Evolutionary conservation across 35 echinoderm and acorn worm genomes (phyloP), one percentile per base, ranked within the genome.

Genomic region (Patiria miniata): DNA sequence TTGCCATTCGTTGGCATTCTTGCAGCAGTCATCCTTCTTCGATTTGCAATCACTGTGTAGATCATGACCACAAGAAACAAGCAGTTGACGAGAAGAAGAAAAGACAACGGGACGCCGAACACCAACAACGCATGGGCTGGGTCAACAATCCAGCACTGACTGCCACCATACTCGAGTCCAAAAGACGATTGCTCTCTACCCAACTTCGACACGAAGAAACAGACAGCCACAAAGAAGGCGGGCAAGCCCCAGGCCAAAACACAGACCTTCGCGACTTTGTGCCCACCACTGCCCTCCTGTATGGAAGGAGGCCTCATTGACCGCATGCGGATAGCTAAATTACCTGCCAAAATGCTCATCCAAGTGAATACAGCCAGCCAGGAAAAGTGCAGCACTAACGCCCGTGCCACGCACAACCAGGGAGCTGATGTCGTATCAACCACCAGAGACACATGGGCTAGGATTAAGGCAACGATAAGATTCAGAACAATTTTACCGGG

Each of bases 21-120:
- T 22, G 34, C 65, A 34, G 26, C 14, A 34, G 26, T 23, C 23
- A 73, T 18, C 29, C 65, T 73, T 26, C 23, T 34, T 5, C 10
- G 26, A 34, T 73, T 73, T 73, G 21, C 26, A 73, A 30, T 73
- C 65, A 73, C 65, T 0, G 30, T 73, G 65, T 73, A 36, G 65
- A 73, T 73, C 65, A 73, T 73, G 65, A 73, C 1, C 14, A 73
- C 65, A 28, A 12, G 34, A 26, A 73, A 34, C 14, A 73, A 36
- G 26, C 65, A 73, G 65, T 73, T 73, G 29, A 73, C 29, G 65
- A 73, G 34, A 34, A 73, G 65, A 73, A 73, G 65, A 1, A 23
- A 18, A 26, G 29, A 26, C 34, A 73, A 8, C 22, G 61, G 61
- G 7, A 69, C 23, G 28, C 61, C 61, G 23, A 69, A 69, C 8